Evolutionary conservation across 2,113 vertebrate genomes (phyloP).

Genomic region (Oryzias woworae): DNA sequence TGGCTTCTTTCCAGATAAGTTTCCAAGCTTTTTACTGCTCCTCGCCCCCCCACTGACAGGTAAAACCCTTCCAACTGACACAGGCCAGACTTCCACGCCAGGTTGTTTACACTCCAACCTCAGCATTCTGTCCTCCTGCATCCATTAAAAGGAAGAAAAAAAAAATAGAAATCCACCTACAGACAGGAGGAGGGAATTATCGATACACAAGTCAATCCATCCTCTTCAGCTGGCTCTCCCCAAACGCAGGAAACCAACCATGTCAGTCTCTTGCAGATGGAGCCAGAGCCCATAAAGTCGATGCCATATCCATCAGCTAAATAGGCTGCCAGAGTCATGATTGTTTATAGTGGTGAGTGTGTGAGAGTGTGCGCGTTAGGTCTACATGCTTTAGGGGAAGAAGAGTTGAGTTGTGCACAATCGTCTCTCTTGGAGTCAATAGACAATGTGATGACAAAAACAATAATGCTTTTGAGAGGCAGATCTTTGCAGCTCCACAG

Average conservation of each 20-base stretch:
- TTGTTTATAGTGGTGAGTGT: constrained; percentile 51
- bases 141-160: constrained; percentile 9
- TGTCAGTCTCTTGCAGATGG: constrained; percentile 61
- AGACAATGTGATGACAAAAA: constrained; percentile 7
- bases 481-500: constrained; percentile 18
- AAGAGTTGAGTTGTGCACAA: constrained; percentile 19
- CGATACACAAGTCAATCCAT: constrained; percentile 58
- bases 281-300: constrained; percentile 66
- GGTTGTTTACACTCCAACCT: constrained; percentile 28
- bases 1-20: constrained; percentile 6
- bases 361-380: constrained; percentile 6
- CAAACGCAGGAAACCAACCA: constrained; percentile 59
- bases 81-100: constrained; percentile 10
- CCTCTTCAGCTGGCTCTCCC: constrained; percentile 43
- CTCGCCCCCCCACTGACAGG: constrained; percentile 9
- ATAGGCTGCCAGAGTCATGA: constrained; percentile 52
- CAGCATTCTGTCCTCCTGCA: constrained; percentile 23
- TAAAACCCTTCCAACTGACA: constrained; percentile 8
- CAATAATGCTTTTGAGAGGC: constrained; percentile 14
- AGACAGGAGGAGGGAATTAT: constrained; percentile 62
- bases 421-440: constrained; percentile 10
- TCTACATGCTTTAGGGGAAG: constrained; percentile 19
- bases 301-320: constrained; percentile 68
- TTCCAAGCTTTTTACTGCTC: constrained; percentile 7
- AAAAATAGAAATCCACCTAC: constrained; percentile 40